Evolutionary conservation across 2,888 invertebrate genomes (phyloP).

Genomic region (Philereme transversata): DNA sequence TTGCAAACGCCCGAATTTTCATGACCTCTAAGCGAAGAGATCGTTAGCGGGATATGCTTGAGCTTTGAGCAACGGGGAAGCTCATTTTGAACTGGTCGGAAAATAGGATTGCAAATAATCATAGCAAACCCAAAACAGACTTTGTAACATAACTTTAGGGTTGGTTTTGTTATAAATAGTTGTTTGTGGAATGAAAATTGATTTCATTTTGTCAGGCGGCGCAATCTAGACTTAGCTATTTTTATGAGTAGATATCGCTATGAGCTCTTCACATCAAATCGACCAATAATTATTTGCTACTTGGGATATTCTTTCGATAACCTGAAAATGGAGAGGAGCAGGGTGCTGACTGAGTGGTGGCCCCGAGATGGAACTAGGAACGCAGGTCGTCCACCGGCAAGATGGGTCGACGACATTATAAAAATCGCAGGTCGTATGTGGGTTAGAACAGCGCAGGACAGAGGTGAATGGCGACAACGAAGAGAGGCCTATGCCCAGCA

Average conservation of each 20-base stretch:
- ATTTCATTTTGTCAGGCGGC: slow-evolving; percentile 47
- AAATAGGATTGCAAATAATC: slow-evolving; percentile 43
- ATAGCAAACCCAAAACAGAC: slow-evolving; percentile 22
- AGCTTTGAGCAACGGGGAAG: slow-evolving; percentile 37
- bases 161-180: slow-evolving; percentile 27
- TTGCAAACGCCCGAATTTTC: slow-evolving; percentile 43
- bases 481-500: too few relatives aligned
- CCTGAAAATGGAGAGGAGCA: too few relatives aligned
- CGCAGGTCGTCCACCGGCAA: too few relatives aligned
- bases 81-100: slow-evolving; percentile 44
- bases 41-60: slow-evolving; percentile 9
- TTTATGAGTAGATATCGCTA: slow-evolving; percentile 13
- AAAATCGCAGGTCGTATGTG: too few relatives aligned
- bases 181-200: slow-evolving; percentile 53
- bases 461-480: too few relatives aligned
- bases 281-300: background rate
- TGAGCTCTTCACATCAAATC: slow-evolving; percentile 10
- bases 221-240: slow-evolving; percentile 45
- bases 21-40: slow-evolving; percentile 39
- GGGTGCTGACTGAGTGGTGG: too few relatives aligned
- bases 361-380: too few relatives aligned
- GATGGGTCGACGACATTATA: too few relatives aligned
- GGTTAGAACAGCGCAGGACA: too few relatives aligned
- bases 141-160: slow-evolving; percentile 25
- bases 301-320: too few relatives aligned